phyloP scores from a whole-genome alignment of 2,888 invertebrate genomes.

The Amiota communis region DNA sequence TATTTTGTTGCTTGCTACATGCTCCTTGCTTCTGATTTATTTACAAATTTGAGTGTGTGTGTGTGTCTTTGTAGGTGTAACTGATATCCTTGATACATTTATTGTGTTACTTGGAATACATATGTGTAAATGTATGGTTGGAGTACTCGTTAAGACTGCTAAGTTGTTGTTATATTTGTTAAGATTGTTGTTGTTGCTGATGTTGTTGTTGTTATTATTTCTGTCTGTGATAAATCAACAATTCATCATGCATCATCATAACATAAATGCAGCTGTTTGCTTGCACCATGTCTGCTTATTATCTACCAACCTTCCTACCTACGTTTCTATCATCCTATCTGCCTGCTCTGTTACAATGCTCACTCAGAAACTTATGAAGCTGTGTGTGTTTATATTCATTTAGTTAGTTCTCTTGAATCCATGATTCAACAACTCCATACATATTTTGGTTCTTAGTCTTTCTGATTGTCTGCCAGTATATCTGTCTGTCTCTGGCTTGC shows the following conservation, averaged over 20 bases:
- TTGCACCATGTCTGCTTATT: too few relatives aligned
- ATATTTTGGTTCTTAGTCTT: constrained; percentile 13
- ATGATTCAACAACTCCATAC: neutral
- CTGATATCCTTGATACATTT: constrained; percentile 41
- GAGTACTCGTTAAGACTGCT: neutral
- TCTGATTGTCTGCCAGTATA: neutral
- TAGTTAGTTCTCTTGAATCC: neutral
- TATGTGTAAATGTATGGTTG: too few relatives aligned
- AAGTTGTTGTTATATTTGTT: too few relatives aligned
- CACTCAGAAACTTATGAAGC: neutral
- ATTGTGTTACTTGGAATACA: constrained; percentile 14
- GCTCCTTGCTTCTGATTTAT: constrained; percentile 2
- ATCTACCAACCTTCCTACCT: too few relatives aligned
- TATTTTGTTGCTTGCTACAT: too few relatives aligned
- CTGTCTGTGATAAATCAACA: constrained; percentile 68
- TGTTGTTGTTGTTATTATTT: constrained; percentile 34
- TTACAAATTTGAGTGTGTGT: constrained; percentile 39
- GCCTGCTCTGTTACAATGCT: constrained; percentile 23
- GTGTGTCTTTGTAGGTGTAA: constrained; percentile 52
- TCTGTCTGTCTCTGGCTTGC: constrained; percentile 9
- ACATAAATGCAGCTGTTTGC: constrained; percentile 49
- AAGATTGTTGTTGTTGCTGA: constrained; percentile 2
- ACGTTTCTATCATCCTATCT: constrained; percentile 17
- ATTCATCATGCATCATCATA: constrained; percentile 67
- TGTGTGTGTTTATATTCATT: too few relatives aligned